A percentile compares a stretch with the other conserved stretches of the same genome.
phyloP scores from a whole-genome alignment of 2,113 vertebrate species.

The Ptilorrhoa leucosticta region DNA sequence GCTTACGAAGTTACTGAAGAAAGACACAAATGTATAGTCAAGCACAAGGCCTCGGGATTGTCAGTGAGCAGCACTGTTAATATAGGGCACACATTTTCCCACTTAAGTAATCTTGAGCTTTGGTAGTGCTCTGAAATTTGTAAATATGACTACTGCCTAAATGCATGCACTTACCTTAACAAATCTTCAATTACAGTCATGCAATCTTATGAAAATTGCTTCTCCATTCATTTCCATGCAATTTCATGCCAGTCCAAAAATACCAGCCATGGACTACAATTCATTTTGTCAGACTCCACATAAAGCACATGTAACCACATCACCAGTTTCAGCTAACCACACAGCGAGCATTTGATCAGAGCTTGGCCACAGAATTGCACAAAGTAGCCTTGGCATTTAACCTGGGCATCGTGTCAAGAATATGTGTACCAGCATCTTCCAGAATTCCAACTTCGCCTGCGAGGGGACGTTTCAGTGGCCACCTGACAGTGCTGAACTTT shows the following conservation, averaged over 20 bases:
- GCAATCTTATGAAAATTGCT: not conserved
- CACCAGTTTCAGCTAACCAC: not conserved
- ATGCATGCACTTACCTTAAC: not conserved
- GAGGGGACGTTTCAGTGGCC: slow-evolving; percentile 12
- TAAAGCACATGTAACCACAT: not conserved
- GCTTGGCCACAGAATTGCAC: not conserved
- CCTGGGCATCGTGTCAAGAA: slow-evolving; percentile 5
- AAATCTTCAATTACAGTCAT: not conserved
- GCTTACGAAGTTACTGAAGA: not conserved
- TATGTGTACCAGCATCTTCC: not conserved
- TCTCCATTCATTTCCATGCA: slow-evolving; percentile 14
- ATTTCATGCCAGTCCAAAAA: slow-evolving; percentile 5
- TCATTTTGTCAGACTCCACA: not conserved
- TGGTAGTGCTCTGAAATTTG: not conserved
- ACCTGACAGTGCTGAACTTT: slow-evolving; percentile 52
- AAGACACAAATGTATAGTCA: not conserved
- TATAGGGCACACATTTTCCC: not conserved
- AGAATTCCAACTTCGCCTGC: not conserved
- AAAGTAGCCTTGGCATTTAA: slow-evolving; percentile 44
- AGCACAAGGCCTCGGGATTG: not conserved
- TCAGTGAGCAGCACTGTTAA: not conserved
- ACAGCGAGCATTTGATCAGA: not conserved
- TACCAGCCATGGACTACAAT: not conserved
- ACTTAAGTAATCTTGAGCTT: not conserved
- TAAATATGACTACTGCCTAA: not conserved